These are phyloP conservation scores for Patella ulyssiponensis DNA, from an alignment of 2,888 invertebrate genomes.

Conservation along the genomic window DNA sequence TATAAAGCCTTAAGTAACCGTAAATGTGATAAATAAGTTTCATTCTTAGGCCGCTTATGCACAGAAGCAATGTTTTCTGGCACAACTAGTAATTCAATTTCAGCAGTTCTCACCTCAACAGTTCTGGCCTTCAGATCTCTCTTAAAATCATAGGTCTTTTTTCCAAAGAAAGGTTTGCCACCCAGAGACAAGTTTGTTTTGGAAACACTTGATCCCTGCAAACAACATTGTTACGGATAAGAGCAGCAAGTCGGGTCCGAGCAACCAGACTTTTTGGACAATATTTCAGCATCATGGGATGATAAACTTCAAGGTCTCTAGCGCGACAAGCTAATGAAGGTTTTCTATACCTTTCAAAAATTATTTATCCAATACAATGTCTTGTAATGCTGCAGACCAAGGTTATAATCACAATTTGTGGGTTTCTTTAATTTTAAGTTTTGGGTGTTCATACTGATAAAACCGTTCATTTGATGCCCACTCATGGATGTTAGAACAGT, in stretches of 20 bases:
- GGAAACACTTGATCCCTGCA: not conserved
- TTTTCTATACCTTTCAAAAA: not conserved
- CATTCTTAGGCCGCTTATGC: too few relatives aligned
- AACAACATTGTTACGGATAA: not conserved
- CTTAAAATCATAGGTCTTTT: too few relatives aligned
- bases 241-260: slow-evolving; percentile 16
- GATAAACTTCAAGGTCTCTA: slow-evolving; percentile 17
- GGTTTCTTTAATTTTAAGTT: not conserved
- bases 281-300: slow-evolving; percentile 20
- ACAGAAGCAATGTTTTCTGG: too few relatives aligned
- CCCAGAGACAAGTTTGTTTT: too few relatives aligned
- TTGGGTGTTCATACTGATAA: not conserved
- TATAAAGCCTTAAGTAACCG: too few relatives aligned
- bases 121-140: too few relatives aligned
- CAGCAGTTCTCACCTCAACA: too few relatives aligned
- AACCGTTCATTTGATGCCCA: not conserved
- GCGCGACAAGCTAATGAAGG: slow-evolving; percentile 8
- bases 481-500: not conserved
- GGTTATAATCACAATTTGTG: not conserved
- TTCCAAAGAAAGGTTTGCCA: too few relatives aligned
- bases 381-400: not conserved
- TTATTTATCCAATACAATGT: not conserved
- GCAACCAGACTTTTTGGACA: slow-evolving; percentile 13
- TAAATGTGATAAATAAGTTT: too few relatives aligned
- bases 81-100: too few relatives aligned